phyloP scores from a whole-genome alignment of 2,113 vertebrate genomes.

The Hucho hucho region DNA sequence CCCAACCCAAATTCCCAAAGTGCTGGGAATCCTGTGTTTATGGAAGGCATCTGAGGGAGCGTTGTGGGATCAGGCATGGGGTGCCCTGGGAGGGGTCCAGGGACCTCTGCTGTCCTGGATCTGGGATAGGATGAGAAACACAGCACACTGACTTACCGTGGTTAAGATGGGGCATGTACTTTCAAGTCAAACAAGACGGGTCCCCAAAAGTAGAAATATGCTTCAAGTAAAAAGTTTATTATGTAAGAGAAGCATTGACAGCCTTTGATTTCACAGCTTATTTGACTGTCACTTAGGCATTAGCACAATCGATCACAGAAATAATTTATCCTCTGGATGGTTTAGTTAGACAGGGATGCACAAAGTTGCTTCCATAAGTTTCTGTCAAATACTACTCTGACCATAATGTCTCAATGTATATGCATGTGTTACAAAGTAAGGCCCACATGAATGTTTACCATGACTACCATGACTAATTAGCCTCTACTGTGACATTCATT shows the following conservation, averaged over 20 bases:
- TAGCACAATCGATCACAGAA: no score
- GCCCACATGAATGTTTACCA: background rate
- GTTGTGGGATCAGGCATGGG: background rate
- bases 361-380: no score
- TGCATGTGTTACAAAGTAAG: background rate
- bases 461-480: no score
- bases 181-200: background rate
- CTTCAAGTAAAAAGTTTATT: background rate
- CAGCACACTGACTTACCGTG: background rate
- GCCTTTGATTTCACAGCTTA: background rate
- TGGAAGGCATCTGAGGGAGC: background rate
- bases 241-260: background rate
- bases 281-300: no score
- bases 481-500: background rate
- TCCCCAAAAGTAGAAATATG: background rate
- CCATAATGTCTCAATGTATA: no score
- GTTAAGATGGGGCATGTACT: background rate
- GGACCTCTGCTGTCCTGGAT: background rate
- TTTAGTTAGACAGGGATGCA: background rate
- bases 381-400: no score
- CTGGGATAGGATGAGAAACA: conserved; percentile 2
- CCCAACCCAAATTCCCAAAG: background rate
- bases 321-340: background rate
- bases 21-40: conserved; percentile 16
- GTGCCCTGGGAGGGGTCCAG: background rate